These are phyloP conservation scores for Saguinus imperator DNA, from an alignment of 2,113 vertebrate genomes.

Conservation along the genomic window DNA sequence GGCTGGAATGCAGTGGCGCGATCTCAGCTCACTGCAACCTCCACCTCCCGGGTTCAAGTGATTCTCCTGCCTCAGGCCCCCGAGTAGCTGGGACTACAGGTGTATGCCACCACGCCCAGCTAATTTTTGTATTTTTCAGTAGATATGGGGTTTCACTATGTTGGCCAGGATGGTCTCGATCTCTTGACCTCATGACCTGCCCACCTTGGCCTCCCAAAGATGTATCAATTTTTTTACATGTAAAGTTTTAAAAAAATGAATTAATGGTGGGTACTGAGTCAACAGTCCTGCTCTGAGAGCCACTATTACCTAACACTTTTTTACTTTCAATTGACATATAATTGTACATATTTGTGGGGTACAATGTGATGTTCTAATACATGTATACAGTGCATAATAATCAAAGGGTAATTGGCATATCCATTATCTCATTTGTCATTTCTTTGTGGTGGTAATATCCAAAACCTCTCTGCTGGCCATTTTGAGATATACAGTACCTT, in stretches of 20 bases:
- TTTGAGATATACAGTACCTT: not conserved
- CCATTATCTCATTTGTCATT: not conserved
- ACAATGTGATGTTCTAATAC: not conserved
- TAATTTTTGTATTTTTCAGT: no score
- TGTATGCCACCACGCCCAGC: no score
- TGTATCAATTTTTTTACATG: not conserved
- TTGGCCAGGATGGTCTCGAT: no score
- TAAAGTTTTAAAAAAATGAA: conserved; percentile 31
- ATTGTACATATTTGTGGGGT: not conserved
- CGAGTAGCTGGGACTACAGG: no score
- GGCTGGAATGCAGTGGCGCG: no score
- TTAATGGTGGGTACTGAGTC: not conserved
- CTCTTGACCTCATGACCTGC: no score
- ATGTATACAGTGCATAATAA: not conserved
- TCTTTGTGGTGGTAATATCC: not conserved
- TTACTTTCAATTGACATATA: not conserved
- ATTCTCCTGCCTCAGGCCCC: no score
- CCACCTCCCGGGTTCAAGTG: no score
- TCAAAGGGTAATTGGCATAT: not conserved
- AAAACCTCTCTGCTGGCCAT: not conserved
- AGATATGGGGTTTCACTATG: no score
- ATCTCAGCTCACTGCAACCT: no score
- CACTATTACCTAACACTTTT: not conserved
- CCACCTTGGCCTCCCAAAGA: no score
- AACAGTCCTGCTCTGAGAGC: not conserved